Percentiles rank a stretch among this genome's conserved stretches.
These are phyloP conservation scores for Congeria kusceri DNA, from an alignment of 2,888 invertebrate genomes.

Conservation along the genomic window DNA sequence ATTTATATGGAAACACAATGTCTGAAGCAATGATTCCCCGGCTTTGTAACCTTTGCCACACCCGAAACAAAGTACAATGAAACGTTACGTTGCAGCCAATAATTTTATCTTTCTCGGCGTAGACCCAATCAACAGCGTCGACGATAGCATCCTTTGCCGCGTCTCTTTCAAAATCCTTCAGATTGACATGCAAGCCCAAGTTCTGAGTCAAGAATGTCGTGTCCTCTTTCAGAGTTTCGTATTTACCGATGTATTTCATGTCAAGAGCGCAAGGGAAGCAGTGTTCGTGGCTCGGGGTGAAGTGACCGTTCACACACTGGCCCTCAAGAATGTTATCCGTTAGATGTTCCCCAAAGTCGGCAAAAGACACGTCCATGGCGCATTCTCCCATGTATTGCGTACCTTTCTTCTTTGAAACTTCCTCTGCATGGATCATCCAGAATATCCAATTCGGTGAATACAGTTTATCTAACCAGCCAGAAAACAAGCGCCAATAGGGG, in stretches of 20 bases:
- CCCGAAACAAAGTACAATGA: conserved; percentile 20
- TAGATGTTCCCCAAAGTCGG: conserved; percentile 20
- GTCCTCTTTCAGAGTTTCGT: conserved; percentile 38
- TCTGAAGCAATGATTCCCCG: conserved; percentile 17
- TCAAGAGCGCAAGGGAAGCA: conserved; percentile 20
- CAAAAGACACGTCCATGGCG: conserved; percentile 27
- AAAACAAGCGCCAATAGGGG: conserved; percentile 30
- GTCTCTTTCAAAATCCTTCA: conserved; percentile 17
- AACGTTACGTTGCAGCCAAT: conserved; percentile 23
- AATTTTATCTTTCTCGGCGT: conserved; percentile 14
- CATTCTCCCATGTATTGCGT: background rate
- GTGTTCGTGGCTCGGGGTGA: conserved; percentile 25
- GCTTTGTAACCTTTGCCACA: conserved; percentile 32
- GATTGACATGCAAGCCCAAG: background rate
- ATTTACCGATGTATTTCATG: conserved; percentile 32
- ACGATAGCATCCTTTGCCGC: conserved; percentile 23
- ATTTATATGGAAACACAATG: conserved; percentile 23
- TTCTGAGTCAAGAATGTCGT: conserved; percentile 14
- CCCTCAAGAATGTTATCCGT: conserved; percentile 1
- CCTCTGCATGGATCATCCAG: conserved; percentile 15
- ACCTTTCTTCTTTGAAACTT: conserved; percentile 1
- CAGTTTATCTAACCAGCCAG: conserved; percentile 44
- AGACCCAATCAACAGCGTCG: conserved; percentile 28
- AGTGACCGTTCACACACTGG: conserved; percentile 24
- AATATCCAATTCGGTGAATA: conserved; percentile 30